phyloP scores from a whole-genome alignment of 2,113 vertebrate species.

The Chiloscyllium plagiosum region DNA sequence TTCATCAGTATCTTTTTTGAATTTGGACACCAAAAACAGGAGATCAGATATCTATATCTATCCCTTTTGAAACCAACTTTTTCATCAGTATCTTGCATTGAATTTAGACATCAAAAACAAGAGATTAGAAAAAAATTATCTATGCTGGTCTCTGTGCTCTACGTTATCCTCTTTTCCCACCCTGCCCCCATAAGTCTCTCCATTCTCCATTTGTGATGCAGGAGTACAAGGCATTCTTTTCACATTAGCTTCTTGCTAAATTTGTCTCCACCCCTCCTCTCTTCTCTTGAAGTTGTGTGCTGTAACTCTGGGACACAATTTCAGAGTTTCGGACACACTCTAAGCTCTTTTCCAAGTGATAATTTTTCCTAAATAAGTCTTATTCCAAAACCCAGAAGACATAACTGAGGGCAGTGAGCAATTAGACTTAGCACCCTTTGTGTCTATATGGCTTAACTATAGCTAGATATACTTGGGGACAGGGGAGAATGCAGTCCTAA shows the following conservation, averaged over 20 bases:
- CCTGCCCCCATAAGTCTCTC: not conserved
- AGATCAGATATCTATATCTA: not conserved
- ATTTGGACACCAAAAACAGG: not conserved
- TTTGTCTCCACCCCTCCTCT: not conserved
- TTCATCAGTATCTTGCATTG: not conserved
- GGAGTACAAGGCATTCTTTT: not conserved
- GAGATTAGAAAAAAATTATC: not conserved
- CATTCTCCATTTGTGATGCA: not conserved
- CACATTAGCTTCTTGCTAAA: not conserved
- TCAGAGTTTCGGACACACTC: not conserved
- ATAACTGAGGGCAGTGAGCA: not conserved
- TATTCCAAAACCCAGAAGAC: not conserved
- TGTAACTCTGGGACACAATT: not conserved
- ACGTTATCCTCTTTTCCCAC: not conserved
- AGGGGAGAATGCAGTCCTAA: not conserved
- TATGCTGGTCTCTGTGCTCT: not conserved
- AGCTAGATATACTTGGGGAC: not conserved
- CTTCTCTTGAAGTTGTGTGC: not conserved
- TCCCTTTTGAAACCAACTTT: not conserved
- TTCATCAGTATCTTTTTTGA: not conserved
- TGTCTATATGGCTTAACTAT: not conserved
- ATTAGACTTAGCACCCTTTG: not conserved
- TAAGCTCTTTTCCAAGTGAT: not conserved
- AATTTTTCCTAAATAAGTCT: not conserved
- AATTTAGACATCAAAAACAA: not conserved